Percentiles rank a stretch among this genome's conserved stretches.
phyloP scores from a whole-genome alignment of 2,113 vertebrate genomes.

The Abramis brama region DNA sequence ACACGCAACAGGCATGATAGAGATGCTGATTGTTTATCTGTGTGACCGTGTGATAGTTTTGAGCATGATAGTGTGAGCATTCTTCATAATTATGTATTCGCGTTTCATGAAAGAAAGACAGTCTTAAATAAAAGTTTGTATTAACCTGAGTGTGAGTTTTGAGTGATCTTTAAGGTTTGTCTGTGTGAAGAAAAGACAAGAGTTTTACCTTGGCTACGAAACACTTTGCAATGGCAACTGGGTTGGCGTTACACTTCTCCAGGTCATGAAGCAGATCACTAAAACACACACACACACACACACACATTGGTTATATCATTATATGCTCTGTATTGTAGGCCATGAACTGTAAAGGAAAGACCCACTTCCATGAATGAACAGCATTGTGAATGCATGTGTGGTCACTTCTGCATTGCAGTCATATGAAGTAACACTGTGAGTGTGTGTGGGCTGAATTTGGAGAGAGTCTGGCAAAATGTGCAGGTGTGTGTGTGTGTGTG shows the following conservation, averaged over 20 bases:
- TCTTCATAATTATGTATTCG: too few relatives aligned
- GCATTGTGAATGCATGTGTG: neutral
- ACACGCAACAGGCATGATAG: neutral
- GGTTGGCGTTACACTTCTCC: conserved; percentile 88
- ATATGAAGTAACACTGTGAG: neutral
- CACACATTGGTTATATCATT: conserved; percentile 17
- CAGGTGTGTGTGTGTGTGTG: neutral
- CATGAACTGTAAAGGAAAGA: neutral
- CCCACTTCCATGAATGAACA: conserved; percentile 18
- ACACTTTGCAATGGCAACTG: conserved; percentile 88
- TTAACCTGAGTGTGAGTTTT: conserved; percentile 16
- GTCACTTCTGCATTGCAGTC: neutral
- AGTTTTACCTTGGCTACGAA: conserved; percentile 94
- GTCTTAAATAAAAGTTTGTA: neutral
- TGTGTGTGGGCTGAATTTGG: neutral
- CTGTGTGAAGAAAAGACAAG: neutral
- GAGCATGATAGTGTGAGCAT: neutral
- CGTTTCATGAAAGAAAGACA: conserved; percentile 44
- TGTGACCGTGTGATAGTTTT: neutral
- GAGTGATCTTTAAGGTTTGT: neutral
- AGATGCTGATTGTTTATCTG: neutral
- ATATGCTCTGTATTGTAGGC: neutral
- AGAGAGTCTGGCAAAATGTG: neutral
- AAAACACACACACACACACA: conserved; percentile 53
- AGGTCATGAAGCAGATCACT: conserved; percentile 88